Evolutionary conservation across 92 coral and sea anemone genomes (phyloP).

Genomic region (Parazoanthus atlanticus): DNA sequence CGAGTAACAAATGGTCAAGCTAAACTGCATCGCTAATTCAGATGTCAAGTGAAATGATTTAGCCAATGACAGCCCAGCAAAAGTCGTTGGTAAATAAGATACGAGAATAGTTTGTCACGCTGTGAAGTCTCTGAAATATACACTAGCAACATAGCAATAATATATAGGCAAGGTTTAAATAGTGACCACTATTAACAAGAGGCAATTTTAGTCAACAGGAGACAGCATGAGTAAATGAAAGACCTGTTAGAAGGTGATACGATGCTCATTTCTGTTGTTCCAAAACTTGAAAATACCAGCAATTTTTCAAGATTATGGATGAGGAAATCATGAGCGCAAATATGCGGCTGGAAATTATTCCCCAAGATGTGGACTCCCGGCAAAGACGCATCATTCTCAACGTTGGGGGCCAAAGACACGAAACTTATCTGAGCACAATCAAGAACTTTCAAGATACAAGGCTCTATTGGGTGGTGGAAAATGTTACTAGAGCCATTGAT

Average conservation of each 20-base stretch:
- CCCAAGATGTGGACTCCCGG: conserved; percentile 70
- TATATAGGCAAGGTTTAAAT: background rate
- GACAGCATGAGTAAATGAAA: conserved; percentile 3
- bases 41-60: conserved; percentile 1
- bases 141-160: conserved; percentile 17
- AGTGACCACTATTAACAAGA: conserved; percentile 8
- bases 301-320: background rate
- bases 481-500: conserved; percentile 89
- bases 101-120: conserved; percentile 10
- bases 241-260: background rate
- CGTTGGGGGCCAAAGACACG: conserved; percentile 92
- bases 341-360: conserved; percentile 72
- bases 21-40: conserved; percentile 18
- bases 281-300: background rate
- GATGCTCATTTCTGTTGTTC: background rate
- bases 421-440: conserved; percentile 85
- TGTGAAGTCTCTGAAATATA: conserved; percentile 5
- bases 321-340: conserved; percentile 58
- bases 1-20: background rate
- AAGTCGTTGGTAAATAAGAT: background rate
- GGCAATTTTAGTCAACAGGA: conserved; percentile 19
- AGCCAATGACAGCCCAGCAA: conserved; percentile 17
- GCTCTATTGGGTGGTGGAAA: conserved; percentile 90
- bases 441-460: conserved; percentile 86
- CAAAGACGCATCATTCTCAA: conserved; percentile 79